Evolutionary conservation across 30 jellyfish, hydroid and myxozoan genomes (phyloP).

Genomic region (Sanderia malayensis): DNA sequence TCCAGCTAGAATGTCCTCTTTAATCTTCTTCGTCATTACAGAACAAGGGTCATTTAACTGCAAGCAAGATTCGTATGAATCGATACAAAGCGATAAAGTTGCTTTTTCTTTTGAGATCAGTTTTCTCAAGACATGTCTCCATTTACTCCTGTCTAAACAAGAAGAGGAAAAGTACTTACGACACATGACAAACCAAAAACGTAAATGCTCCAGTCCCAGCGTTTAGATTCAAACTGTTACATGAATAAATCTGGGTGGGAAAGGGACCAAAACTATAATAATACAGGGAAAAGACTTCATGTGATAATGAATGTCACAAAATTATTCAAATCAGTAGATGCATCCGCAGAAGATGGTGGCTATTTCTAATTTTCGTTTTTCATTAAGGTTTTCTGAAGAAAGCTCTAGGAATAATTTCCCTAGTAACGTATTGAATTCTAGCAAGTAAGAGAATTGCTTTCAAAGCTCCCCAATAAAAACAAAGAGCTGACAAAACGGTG

Average conservation of each 20-base stretch:
- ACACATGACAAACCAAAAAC: neutral
- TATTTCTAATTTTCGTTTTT: neutral
- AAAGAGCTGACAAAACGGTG: neutral
- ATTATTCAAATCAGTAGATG: neutral
- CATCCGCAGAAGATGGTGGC: neutral
- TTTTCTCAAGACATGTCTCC: conserved; percentile 1
- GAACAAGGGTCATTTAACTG: neutral
- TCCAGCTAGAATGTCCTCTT: neutral
- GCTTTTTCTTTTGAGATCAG: neutral
- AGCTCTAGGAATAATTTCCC: neutral
- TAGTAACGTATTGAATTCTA: neutral
- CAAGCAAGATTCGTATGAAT: neutral
- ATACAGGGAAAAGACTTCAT: neutral
- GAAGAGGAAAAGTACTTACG: neutral
- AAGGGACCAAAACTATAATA: neutral
- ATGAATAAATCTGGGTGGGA: neutral
- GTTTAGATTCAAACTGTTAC: neutral
- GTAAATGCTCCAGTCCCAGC: neutral
- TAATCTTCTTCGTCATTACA: neutral
- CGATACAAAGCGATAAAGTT: neutral
- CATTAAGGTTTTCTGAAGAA: neutral
- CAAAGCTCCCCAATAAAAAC: neutral
- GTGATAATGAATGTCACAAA: neutral
- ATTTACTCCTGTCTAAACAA: neutral
- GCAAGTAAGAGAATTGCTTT: too few relatives aligned